Evolutionary conservation across 2,888 invertebrate genomes (phyloP), one percentile per base, ranked within the genome.

Genomic region (Acheta domesticus): DNA sequence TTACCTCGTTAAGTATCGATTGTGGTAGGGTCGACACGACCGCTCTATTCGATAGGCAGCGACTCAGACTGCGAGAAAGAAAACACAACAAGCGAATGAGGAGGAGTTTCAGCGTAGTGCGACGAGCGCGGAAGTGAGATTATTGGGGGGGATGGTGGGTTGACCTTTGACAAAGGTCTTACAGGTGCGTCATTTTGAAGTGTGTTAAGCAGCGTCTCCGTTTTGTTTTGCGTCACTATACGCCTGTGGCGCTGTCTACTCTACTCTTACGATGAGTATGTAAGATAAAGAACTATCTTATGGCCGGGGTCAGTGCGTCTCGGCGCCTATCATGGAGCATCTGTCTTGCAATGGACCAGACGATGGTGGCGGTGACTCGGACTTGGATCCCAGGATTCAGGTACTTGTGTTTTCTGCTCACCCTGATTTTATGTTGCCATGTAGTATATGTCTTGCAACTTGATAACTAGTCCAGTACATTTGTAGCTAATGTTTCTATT

Each of bases 371-470:
- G 87, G 86, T 82, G 87, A 87, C 80, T 74, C 78, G 62, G 83
- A 83, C 73, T 84, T 89, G 84, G 89, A 89, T 84, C 89, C 89
- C 80, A 86, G 89, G 81, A 89, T 89, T 83, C 88, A 89, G 87
- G 89, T 89, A 85, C 21, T 19, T 11, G 14, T 19, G n/a, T 14
- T 11, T 2, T 74, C 11, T 74, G 20, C n/a, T 2, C 8, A 36
- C 21, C 3, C 14, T 5, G 11, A 23, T 36, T 21, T 75, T 75
- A 14, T 12, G 21, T 8, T 5, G 1, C 11, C 16, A 1, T 23
- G 20, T 11, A 75, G n/a, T 75, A 2, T 8, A 16, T 75, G n/a
- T 20, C 2, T 11, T 75, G 21, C 14, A 12, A 16, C n/a, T 21
- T 36, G 8, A 8, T 36, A 36, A 36, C 36, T 36, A 36, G 36